Conservation (phyloP, 2,113 vertebrate genomes). For the Thryonomys swinderianus region DNA sequence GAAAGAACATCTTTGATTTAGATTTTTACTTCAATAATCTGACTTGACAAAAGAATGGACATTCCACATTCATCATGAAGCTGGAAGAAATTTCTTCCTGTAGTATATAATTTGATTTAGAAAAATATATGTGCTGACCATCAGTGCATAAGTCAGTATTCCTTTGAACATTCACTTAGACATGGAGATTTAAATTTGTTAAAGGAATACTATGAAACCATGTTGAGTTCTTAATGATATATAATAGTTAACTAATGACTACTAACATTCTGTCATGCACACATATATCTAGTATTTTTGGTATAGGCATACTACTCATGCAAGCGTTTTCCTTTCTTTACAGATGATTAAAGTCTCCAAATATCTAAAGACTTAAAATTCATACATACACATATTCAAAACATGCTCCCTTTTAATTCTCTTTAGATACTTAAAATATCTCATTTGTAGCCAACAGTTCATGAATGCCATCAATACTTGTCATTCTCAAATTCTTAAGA, state of each 20-base stretch:
- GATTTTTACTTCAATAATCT: neutral
- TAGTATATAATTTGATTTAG: neutral
- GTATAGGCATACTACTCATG: neutral
- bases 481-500: neutral
- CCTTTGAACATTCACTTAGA: neutral
- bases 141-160: neutral
- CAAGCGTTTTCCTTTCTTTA: neutral
- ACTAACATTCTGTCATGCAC: neutral
- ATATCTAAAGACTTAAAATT: neutral
- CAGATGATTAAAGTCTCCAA: neutral
- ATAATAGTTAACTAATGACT: neutral
- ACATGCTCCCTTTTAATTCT: neutral
- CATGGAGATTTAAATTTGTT: neutral
- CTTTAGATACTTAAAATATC: neutral
- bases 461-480: neutral
- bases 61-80: neutral
- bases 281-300: neutral
- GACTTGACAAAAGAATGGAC: neutral
- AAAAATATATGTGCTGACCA: neutral
- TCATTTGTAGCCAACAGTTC: neutral
- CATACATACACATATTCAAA: neutral
- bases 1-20: neutral
- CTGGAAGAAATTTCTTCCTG: neutral
- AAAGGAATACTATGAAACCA: neutral
- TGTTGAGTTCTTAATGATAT: neutral